Percentiles rank a stretch among this genome's conserved stretches.
Evolutionary conservation across 2,113 vertebrate species (phyloP).

Genomic region (Chitala chitala): DNA sequence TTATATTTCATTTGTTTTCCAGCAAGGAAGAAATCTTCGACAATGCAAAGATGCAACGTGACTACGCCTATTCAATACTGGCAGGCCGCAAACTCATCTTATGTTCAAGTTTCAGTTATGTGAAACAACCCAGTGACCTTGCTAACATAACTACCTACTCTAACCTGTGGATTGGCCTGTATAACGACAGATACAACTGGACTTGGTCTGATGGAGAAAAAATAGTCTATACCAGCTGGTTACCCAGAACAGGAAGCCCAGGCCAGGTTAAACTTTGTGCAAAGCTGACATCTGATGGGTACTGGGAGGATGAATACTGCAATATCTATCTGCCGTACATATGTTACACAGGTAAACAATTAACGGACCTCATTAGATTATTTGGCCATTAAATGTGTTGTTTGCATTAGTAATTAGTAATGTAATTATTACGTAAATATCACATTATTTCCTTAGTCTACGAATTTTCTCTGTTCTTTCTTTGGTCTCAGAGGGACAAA

Average conservation of each 20-base stretch:
- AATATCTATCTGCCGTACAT: neutral
- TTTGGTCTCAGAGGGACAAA: neutral
- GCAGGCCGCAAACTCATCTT: neutral
- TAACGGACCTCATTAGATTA: neutral
- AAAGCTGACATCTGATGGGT: slow-evolving; percentile 7
- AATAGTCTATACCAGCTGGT: slow-evolving; percentile 8
- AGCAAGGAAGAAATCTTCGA: neutral
- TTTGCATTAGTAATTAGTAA: too few species aligned
- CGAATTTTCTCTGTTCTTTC: neutral
- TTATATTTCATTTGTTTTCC: neutral
- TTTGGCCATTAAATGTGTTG: too few species aligned
- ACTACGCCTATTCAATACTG: neutral
- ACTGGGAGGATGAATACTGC: slow-evolving; percentile 13
- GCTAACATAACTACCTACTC: neutral
- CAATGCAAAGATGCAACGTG: neutral
- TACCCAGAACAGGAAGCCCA: too few species aligned
- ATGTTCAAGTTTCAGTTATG: neutral
- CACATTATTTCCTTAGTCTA: neutral
- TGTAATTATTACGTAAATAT: too few species aligned
- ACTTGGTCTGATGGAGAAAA: slow-evolving; percentile 15
- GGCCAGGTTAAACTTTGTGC: neutral
- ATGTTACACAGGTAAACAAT: slow-evolving; percentile 12
- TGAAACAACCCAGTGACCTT: neutral
- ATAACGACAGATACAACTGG: neutral
- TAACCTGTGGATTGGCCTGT: slow-evolving; percentile 3